A percentile compares a stretch with the other conserved stretches of the same genome.
phyloP scores from a whole-genome alignment of 1,140 invertebrate genomes.

The Lepidurus couesii region DNA sequence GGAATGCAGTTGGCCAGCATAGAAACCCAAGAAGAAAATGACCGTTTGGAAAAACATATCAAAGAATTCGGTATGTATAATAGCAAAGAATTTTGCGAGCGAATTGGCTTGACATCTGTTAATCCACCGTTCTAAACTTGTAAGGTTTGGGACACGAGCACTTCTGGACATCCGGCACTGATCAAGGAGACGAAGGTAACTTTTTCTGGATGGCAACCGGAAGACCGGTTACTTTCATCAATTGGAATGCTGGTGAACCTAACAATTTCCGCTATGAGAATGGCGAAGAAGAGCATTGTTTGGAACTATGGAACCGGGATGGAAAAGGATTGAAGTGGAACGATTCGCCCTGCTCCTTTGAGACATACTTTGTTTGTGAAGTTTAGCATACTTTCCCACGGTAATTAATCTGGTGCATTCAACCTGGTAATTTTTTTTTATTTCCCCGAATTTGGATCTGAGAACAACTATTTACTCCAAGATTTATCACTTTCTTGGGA shows the following conservation, averaged over 20 bases:
- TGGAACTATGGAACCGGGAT: slow-evolving; percentile 85
- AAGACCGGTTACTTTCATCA: slow-evolving; percentile 77
- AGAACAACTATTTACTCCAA: slow-evolving; percentile 1
- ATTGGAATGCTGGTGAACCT: slow-evolving; percentile 85
- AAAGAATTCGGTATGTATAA: slow-evolving; percentile 62
- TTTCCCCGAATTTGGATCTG: not conserved
- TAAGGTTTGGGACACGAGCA: slow-evolving; percentile 77
- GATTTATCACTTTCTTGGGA: slow-evolving; percentile 1
- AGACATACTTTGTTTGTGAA: slow-evolving; percentile 87
- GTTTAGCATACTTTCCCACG: slow-evolving; percentile 45
- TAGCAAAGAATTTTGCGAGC: not conserved
- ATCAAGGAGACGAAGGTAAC: slow-evolving; percentile 78
- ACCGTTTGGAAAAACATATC: slow-evolving; percentile 74
- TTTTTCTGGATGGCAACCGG: slow-evolving; percentile 92
- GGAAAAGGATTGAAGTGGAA: slow-evolving; percentile 88
- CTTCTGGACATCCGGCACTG: slow-evolving; percentile 87
- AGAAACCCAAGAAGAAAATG: slow-evolving; percentile 79
- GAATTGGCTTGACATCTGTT: not conserved
- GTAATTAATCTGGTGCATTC: slow-evolving; percentile 12
- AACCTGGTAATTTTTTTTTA: not conserved
- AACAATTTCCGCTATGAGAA: slow-evolving; percentile 90
- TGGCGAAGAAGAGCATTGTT: slow-evolving; percentile 82
- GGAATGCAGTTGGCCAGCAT: slow-evolving; percentile 86
- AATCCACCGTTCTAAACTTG: slow-evolving; percentile 39
- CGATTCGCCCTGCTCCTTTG: slow-evolving; percentile 84